A percentile compares a stretch with the other conserved stretches of the same genome.
Evolutionary conservation across 2,113 vertebrate species (phyloP).

Genomic region (Psephotus haematonotus): DNA sequence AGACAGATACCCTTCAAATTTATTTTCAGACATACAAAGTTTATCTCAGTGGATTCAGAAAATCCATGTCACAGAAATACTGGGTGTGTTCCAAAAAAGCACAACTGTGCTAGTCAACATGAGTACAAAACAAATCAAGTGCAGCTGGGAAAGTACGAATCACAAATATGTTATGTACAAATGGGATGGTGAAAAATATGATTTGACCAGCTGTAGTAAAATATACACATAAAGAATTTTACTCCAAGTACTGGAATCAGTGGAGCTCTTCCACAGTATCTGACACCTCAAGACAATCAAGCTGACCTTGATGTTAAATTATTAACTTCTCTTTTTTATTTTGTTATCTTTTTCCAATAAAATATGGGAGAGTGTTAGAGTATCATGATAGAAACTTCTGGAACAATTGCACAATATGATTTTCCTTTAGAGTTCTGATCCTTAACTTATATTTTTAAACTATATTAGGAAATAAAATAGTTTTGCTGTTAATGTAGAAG

Average conservation of each 20-base stretch:
- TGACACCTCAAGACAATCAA: not conserved
- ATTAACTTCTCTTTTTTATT: not conserved
- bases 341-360: not conserved
- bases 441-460: not conserved
- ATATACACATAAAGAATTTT: not conserved
- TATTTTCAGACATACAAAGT: not conserved
- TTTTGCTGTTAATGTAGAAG: not conserved
- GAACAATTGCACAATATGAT: not conserved
- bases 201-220: not conserved
- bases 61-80: not conserved
- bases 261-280: not conserved
- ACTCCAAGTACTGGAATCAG: not conserved
- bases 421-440: not conserved
- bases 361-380: not conserved
- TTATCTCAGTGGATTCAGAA: not conserved
- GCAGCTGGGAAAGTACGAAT: not conserved
- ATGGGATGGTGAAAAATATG: not conserved
- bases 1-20: not conserved
- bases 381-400: not conserved
- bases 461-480: not conserved
- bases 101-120: accelerated
- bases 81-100: not conserved
- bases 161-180: accelerated
- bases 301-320: not conserved
- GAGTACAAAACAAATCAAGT: not conserved